phyloP scores from a whole-genome alignment of 2,888 invertebrate species.

The Callyntrura guangdongensis region DNA sequence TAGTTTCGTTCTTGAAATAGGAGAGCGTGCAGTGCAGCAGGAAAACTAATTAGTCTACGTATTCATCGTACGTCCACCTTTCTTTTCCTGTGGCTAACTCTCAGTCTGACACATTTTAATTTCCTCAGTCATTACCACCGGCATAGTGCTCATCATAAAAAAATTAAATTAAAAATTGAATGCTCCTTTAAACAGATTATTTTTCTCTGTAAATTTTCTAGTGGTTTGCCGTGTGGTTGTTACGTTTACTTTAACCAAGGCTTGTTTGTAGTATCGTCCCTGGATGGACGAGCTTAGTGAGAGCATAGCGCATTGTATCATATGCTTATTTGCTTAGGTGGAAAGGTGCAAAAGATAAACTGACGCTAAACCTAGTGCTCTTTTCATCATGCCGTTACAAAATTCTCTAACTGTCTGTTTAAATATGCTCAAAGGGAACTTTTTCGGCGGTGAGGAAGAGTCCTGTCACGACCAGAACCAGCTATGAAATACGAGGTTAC shows the following conservation, averaged over 20 bases:
- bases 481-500: slow-evolving; percentile 6
- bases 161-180: slow-evolving; percentile 50
- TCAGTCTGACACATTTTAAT: slow-evolving; percentile 54
- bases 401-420: slow-evolving; percentile 35
- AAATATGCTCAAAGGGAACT: slow-evolving; percentile 48
- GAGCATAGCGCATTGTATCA: neutral
- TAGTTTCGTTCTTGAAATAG: neutral
- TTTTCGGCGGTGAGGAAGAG: slow-evolving; percentile 26
- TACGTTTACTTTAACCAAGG: slow-evolving; percentile 17
- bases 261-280: neutral
- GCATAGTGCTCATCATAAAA: slow-evolving; percentile 29
- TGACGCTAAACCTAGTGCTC: slow-evolving; percentile 21
- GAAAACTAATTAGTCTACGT: slow-evolving; percentile 44
- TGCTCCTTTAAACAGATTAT: slow-evolving; percentile 34
- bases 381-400: neutral
- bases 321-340: slow-evolving; percentile 1
- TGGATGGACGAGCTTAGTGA: neutral
- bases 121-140: slow-evolving; percentile 9
- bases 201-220: slow-evolving; percentile 24
- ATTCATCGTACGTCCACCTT: slow-evolving; percentile 36
- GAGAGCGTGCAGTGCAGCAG: slow-evolving; percentile 27
- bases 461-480: slow-evolving; percentile 30
- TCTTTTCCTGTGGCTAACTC: slow-evolving; percentile 38
- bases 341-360: slow-evolving; percentile 47
- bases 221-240: slow-evolving; percentile 24